These are phyloP conservation scores for Nymphicus hollandicus DNA, from an alignment of 2,113 vertebrate species.

Conservation along the genomic window DNA sequence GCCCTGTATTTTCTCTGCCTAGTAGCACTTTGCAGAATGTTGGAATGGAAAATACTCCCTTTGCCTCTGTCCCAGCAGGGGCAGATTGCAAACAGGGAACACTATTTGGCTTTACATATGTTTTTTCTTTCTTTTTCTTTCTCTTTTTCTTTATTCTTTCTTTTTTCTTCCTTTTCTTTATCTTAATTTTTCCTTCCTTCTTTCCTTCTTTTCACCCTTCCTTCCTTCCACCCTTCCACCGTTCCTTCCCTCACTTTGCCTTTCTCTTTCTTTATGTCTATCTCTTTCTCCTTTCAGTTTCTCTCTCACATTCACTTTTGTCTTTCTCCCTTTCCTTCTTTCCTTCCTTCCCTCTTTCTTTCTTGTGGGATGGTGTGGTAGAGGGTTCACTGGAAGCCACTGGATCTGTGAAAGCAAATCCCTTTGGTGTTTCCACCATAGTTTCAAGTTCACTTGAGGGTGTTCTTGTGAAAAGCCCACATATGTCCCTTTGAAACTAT, in stretches of 20 bases:
- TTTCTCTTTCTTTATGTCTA: background rate
- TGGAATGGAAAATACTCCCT: background rate
- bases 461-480: background rate
- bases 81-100: background rate
- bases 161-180: background rate
- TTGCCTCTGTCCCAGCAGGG: background rate
- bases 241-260: background rate
- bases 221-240: background rate
- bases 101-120: background rate
- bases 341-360: background rate
- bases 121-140: background rate
- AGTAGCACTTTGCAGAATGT: conserved; percentile 45
- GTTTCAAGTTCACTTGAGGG: background rate
- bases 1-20: conserved; percentile 36
- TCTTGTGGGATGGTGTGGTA: background rate
- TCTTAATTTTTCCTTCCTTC: accelerated
- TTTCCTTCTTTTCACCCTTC: accelerated
- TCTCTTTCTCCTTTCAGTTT: too few species aligned
- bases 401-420: background rate
- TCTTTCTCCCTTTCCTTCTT: background rate
- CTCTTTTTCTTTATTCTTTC: background rate
- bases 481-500: background rate
- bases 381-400: background rate
- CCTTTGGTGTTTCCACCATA: background rate
- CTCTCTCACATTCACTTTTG: background rate